Percentiles rank a stretch among this genome's conserved stretches.
These are phyloP conservation scores for Tyrannus savana DNA, from an alignment of 2,113 vertebrate species.

Conservation along the genomic window DNA sequence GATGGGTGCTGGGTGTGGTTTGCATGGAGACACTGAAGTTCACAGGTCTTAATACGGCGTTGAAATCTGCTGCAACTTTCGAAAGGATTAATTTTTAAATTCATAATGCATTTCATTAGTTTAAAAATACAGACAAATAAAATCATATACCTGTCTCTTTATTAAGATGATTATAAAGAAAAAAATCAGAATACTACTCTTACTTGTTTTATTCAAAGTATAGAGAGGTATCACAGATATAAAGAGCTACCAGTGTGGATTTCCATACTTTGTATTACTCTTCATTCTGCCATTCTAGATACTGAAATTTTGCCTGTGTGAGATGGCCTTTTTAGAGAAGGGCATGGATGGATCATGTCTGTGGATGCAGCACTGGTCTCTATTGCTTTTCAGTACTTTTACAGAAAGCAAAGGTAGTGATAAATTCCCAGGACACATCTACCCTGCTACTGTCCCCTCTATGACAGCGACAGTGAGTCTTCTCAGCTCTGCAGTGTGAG, in stretches of 20 bases:
- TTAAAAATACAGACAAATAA: not conserved
- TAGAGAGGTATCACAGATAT: not conserved
- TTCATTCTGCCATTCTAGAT: not conserved
- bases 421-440: not conserved
- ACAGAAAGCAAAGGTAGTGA: not conserved
- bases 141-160: not conserved
- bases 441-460: fast-evolving
- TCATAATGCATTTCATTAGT: not conserved
- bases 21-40: not conserved
- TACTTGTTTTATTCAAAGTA: not conserved
- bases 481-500: not conserved
- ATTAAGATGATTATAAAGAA: not conserved
- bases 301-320: not conserved
- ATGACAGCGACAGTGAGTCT: not conserved
- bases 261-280: not conserved
- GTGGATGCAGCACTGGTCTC: not conserved
- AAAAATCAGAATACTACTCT: not conserved
- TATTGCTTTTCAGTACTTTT: not conserved
- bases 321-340: not conserved
- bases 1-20: not conserved
- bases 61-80: not conserved
- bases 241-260: not conserved
- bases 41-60: not conserved
- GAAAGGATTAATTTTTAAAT: not conserved
- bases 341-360: not conserved